Evolutionary conservation across 2,888 invertebrate species (phyloP).

Genomic region (Eulithis testata): DNA sequence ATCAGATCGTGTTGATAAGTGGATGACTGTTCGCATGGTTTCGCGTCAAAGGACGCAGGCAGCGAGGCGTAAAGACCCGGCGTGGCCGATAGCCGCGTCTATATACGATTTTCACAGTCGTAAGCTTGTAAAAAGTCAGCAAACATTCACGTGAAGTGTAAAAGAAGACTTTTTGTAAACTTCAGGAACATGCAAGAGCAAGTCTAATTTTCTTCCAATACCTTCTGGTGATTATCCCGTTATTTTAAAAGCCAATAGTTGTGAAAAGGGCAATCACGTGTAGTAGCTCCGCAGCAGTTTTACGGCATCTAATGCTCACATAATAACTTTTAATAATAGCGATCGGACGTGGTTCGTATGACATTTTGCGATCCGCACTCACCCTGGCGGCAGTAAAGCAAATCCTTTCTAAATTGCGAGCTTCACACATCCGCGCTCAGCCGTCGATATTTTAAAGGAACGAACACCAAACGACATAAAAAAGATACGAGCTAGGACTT

Average conservation of each 20-base stretch:
- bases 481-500: slow-evolving; percentile 83
- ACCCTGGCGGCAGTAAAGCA: slow-evolving; percentile 63
- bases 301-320: slow-evolving; percentile 10
- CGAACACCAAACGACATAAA: slow-evolving; percentile 72
- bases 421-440: slow-evolving; percentile 60
- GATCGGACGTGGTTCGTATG: slow-evolving; percentile 29
- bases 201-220: not conserved
- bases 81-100: slow-evolving; percentile 42
- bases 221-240: not conserved
- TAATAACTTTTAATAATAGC: slow-evolving; percentile 39
- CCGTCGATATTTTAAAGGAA: slow-evolving; percentile 81
- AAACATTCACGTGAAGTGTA: slow-evolving; percentile 18
- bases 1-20: slow-evolving; percentile 80
- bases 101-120: slow-evolving; percentile 14
- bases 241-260: not conserved
- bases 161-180: slow-evolving; percentile 14
- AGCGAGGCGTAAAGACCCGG: slow-evolving; percentile 60
- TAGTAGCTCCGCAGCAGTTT: not conserved
- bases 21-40: slow-evolving; percentile 82
- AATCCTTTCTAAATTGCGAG: slow-evolving; percentile 80
- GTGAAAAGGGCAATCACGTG: not conserved
- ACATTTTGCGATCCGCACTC: slow-evolving; percentile 42
- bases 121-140: slow-evolving; percentile 4
- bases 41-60: slow-evolving; percentile 76
- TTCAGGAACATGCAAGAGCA: not conserved